A percentile compares a stretch with the other conserved stretches of the same genome.
Evolutionary conservation across 2,113 vertebrate species (phyloP).

Genomic region (Porphyrio hochstetteri): DNA sequence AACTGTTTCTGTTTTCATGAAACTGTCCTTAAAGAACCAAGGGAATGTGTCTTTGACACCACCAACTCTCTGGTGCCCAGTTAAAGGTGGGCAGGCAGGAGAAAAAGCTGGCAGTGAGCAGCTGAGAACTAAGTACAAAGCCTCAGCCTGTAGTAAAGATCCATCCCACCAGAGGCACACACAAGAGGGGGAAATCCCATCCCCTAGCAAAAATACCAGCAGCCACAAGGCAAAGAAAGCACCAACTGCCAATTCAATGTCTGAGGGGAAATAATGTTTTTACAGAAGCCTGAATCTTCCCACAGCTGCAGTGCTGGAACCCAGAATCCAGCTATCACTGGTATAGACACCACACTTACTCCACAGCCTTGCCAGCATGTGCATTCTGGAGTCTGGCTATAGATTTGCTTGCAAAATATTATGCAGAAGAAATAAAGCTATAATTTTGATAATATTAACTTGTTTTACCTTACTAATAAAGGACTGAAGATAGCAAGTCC

Average conservation of each 20-base stretch:
- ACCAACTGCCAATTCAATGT: neutral
- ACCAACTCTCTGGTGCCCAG: neutral
- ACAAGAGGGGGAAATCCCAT: neutral
- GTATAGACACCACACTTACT: rapidly evolving
- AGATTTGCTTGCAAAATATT: neutral
- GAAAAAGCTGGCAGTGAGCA: neutral
- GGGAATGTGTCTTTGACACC: neutral
- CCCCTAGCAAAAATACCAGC: neutral
- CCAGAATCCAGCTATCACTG: neutral
- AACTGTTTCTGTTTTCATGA: neutral
- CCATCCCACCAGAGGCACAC: neutral
- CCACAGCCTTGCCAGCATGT: neutral
- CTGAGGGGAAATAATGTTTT: neutral
- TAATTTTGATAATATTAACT: neutral
- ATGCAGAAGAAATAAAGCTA: neutral
- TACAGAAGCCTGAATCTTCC: neutral
- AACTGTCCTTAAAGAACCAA: neutral
- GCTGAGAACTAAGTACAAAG: neutral
- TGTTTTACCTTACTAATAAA: neutral
- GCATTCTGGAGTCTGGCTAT: neutral
- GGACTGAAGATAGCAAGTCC: neutral
- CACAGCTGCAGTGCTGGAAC: neutral
- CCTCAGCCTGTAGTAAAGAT: rapidly evolving
- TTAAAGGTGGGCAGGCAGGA: neutral
- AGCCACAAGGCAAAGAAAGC: neutral